These are phyloP conservation scores for Drosophila tani DNA, from an alignment of 1,140 invertebrate species.

Conservation along the genomic window DNA sequence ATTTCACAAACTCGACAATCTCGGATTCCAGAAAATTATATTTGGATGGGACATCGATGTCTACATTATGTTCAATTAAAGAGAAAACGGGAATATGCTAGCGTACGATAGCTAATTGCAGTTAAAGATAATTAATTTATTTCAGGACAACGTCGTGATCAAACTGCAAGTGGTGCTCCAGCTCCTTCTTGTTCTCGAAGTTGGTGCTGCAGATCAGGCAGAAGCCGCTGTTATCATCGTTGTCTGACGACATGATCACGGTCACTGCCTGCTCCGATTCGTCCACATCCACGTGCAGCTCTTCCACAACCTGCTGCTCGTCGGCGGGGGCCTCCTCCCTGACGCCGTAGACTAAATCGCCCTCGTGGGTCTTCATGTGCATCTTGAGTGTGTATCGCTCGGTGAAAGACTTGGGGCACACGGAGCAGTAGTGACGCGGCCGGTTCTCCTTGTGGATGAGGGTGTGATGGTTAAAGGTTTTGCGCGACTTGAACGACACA, in stretches of 20 bases:
- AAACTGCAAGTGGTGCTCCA: slow-evolving; percentile 74
- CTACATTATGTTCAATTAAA: slow-evolving; percentile 23
- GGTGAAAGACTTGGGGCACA: slow-evolving; percentile 79
- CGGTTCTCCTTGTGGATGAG: slow-evolving; percentile 79
- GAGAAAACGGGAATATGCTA: slow-evolving; percentile 14
- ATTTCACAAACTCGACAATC: not conserved
- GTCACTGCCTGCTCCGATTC: slow-evolving; percentile 76
- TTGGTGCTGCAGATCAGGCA: slow-evolving; percentile 74
- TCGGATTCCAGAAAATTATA: slow-evolving; percentile 20
- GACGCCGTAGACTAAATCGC: slow-evolving; percentile 67
- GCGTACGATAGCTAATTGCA: slow-evolving; percentile 7
- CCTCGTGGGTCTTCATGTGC: slow-evolving; percentile 81
- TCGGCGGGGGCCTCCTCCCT: slow-evolving; percentile 60
- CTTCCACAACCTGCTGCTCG: slow-evolving; percentile 71
- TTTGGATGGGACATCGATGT: slow-evolving; percentile 14
- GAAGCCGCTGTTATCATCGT: slow-evolving; percentile 64
- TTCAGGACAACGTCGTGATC: slow-evolving; percentile 79
- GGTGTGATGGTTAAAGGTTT: slow-evolving; percentile 81
- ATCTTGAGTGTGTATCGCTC: slow-evolving; percentile 82
- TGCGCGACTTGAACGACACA: slow-evolving; percentile 78
- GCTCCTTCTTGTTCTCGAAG: slow-evolving; percentile 73
- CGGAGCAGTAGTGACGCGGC: slow-evolving; percentile 71
- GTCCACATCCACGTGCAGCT: slow-evolving; percentile 72
- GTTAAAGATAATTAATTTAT: slow-evolving; percentile 26
- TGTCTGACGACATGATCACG: slow-evolving; percentile 69